Percentiles rank a stretch among this genome's conserved stretches.
phyloP scores from a whole-genome alignment of 1,140 invertebrate genomes.

The Pachypsylla venusta region DNA sequence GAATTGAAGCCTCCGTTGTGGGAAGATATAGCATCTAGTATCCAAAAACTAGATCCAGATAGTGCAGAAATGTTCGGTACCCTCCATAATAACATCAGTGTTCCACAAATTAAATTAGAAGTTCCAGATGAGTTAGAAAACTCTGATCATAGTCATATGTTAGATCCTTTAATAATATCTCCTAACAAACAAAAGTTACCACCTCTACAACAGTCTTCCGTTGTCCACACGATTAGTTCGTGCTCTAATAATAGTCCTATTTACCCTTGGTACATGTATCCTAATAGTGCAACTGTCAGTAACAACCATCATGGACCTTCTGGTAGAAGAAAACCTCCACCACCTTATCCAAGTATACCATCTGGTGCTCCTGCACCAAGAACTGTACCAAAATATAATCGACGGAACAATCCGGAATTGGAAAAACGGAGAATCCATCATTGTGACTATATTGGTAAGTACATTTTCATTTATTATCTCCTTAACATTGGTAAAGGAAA shows the following conservation, averaged over 20 bases:
- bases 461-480: neutral
- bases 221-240: constrained; percentile 27
- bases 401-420: constrained; percentile 88
- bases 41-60: constrained; percentile 73
- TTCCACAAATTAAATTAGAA: constrained; percentile 51
- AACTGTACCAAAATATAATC: constrained; percentile 54
- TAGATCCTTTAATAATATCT: constrained; percentile 16
- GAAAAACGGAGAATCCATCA: constrained; percentile 89
- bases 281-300: neutral
- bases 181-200: constrained; percentile 14
- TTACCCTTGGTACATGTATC: constrained; percentile 12
- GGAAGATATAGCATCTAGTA: constrained; percentile 78
- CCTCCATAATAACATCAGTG: constrained; percentile 20
- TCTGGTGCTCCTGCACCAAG: constrained; percentile 32
- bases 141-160: constrained; percentile 17
- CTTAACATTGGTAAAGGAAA: neutral
- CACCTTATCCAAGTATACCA: constrained; percentile 37
- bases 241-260: constrained; percentile 25
- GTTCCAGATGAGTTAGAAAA: constrained; percentile 44
- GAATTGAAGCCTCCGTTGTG: constrained; percentile 63
- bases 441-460: constrained; percentile 83
- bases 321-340: constrained; percentile 43
- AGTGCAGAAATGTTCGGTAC: constrained; percentile 67
- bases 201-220: constrained; percentile 36
- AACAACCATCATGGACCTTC: constrained; percentile 24